Conservation (phyloP, 2,113 vertebrate genomes). For the Leptodactylus fuscus region DNA sequence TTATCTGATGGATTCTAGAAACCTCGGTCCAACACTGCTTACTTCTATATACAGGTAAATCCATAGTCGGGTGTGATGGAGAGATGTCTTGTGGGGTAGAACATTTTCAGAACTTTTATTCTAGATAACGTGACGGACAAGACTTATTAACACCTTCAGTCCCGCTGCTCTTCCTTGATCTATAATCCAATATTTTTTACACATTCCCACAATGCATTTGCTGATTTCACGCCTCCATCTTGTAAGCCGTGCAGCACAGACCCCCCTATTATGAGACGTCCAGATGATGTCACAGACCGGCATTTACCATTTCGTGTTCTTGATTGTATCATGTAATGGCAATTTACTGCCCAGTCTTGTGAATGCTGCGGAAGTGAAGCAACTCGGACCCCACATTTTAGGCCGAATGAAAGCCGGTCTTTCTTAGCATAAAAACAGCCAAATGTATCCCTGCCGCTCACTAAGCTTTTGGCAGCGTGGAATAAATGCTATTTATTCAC, state of each 20-base stretch:
- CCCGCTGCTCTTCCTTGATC: constrained; percentile 65
- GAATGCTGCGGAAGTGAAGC: constrained; percentile 57
- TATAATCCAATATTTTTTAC: constrained; percentile 66
- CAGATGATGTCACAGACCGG: constrained; percentile 62
- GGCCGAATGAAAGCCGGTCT: constrained; percentile 58
- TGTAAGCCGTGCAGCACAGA: constrained; percentile 65
- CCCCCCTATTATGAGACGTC: constrained; percentile 63
- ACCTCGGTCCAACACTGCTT: too few relatives aligned
- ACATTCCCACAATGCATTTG: constrained; percentile 61
- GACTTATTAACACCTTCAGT: constrained; percentile 67
- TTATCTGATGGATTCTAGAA: too few relatives aligned
- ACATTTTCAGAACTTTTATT: too few relatives aligned
- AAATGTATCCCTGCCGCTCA: constrained; percentile 55
- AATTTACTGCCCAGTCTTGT: constrained; percentile 42
- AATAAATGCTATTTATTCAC: constrained; percentile 63
- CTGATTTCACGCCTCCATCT: constrained; percentile 64
- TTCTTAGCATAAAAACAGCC: constrained; percentile 60
- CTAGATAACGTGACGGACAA: constrained; percentile 58
- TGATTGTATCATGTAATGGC: neutral
- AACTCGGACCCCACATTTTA: constrained; percentile 59
- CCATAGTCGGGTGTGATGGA: neutral
- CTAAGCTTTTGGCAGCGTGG: constrained; percentile 61
- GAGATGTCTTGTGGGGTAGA: neutral
- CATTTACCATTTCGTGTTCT: constrained; percentile 61
- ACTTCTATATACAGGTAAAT: neutral